Conservation (phyloP, 2,888 invertebrate genomes). For the Lithophane ornitopus region DNA sequence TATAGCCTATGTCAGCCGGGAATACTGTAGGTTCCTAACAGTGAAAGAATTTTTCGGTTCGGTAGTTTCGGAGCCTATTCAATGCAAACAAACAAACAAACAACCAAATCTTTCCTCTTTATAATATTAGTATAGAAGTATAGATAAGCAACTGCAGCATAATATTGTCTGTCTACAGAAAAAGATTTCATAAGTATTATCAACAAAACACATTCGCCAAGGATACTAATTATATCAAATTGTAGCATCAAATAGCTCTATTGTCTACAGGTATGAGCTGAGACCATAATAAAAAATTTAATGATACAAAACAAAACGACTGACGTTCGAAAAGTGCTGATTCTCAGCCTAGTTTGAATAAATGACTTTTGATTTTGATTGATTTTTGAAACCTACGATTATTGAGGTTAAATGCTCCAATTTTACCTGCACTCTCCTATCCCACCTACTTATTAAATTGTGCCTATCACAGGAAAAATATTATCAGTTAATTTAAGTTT, state of each 20-base stretch:
- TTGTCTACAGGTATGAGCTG: background rate
- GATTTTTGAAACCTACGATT: too few relatives aligned
- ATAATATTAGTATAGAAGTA: too few relatives aligned
- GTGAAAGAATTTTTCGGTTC: too few relatives aligned
- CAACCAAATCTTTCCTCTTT: too few relatives aligned
- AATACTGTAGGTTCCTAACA: too few relatives aligned
- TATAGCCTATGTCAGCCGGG: too few relatives aligned
- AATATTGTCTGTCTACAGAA: background rate
- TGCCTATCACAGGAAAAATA: background rate
- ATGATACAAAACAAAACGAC: background rate
- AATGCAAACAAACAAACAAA: too few relatives aligned
- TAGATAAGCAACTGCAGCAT: background rate
- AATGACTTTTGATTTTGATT: too few relatives aligned
- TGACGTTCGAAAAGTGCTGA: too few relatives aligned
- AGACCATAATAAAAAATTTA: background rate
- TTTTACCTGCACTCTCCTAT: slow-evolving; percentile 18
- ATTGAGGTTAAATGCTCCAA: slow-evolving; percentile 2
- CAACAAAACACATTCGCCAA: background rate
- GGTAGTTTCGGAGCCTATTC: too few relatives aligned
- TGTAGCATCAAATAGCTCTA: background rate
- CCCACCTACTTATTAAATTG: background rate
- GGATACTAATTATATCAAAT: background rate
- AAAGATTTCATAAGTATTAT: background rate
- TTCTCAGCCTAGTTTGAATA: too few relatives aligned
- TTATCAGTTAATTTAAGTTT: background rate